phyloP scores from a whole-genome alignment of 2,888 invertebrate species.

The Drosophila leonis region DNA sequence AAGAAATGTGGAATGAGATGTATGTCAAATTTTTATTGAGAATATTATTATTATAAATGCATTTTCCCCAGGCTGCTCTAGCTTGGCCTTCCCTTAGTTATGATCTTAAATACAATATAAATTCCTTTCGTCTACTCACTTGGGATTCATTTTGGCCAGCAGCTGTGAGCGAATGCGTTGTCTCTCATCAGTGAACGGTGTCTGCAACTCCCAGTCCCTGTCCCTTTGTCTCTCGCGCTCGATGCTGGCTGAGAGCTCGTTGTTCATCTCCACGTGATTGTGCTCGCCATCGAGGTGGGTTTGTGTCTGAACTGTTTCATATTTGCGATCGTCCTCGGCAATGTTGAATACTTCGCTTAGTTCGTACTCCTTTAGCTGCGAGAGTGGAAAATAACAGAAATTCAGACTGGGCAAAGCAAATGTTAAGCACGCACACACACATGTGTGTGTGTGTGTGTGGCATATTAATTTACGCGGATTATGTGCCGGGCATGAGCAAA shows the following conservation, averaged over 20 bases:
- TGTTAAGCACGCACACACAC: constrained; percentile 37
- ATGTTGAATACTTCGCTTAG: constrained; percentile 94
- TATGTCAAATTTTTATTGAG: background rate
- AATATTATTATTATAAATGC: too few relatives aligned
- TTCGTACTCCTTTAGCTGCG: constrained; percentile 94
- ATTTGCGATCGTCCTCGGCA: constrained; percentile 91
- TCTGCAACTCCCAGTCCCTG: constrained; percentile 43
- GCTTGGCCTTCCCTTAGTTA: too few relatives aligned
- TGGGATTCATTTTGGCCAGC: constrained; percentile 85
- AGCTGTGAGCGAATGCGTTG: constrained; percentile 85
- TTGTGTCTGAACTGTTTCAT: constrained; percentile 88
- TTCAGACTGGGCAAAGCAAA: constrained; percentile 44
- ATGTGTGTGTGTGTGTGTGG: constrained; percentile 60
- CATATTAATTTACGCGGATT: constrained; percentile 78
- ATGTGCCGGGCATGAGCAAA: constrained; percentile 69
- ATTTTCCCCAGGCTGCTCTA: too few relatives aligned
- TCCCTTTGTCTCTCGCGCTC: constrained; percentile 91
- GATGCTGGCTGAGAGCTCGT: constrained; percentile 91
- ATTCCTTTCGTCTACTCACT: constrained; percentile 75
- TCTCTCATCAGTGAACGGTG: constrained; percentile 85
- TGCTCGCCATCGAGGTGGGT: constrained; percentile 85
- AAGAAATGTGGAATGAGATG: background rate
- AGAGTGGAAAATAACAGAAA: constrained; percentile 12
- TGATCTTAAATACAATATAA: background rate
- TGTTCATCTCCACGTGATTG: constrained; percentile 89